A percentile compares a stretch with the other conserved stretches of the same genome.
phyloP scores from a whole-genome alignment of 2,888 invertebrate species.

The Salticus scenicus region DNA sequence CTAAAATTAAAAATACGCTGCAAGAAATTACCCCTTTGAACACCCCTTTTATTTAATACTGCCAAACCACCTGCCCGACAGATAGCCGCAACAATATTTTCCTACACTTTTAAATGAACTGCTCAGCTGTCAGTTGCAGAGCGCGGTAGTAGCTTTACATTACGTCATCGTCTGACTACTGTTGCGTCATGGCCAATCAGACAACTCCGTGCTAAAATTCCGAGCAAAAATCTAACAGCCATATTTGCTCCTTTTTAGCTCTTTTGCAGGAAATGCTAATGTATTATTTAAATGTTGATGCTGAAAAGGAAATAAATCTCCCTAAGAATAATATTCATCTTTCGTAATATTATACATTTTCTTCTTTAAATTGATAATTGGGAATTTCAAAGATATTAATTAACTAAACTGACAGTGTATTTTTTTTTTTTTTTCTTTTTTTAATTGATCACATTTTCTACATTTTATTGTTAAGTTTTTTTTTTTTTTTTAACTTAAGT shows the following conservation, averaged over 20 bases:
- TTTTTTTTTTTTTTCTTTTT: no score
- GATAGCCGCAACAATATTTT: conserved; percentile 58
- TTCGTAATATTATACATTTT: no score
- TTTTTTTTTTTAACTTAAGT: no score
- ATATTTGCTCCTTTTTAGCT: conserved; percentile 62
- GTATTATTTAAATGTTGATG: no score
- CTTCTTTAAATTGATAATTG: no score
- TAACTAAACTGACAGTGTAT: no score
- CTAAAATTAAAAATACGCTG: no score
- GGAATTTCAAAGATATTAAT: no score
- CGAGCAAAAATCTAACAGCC: not conserved
- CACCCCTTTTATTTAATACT: not conserved
- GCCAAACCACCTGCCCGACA: conserved; percentile 46
- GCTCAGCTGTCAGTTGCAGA: conserved; percentile 64
- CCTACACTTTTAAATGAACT: conserved; percentile 66
- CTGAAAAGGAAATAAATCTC: no score
- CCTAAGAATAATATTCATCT: no score
- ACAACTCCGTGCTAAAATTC: conserved; percentile 1
- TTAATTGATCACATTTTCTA: no score
- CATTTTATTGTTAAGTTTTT: no score
- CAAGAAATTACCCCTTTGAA: conserved; percentile 31
- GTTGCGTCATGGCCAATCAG: conserved; percentile 67
- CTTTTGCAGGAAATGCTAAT: not conserved
- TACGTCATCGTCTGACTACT: conserved; percentile 64
- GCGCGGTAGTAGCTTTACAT: conserved; percentile 31